A percentile compares a stretch with the other conserved stretches of the same genome.
Evolutionary conservation across 1,140 invertebrate species (phyloP).

Genomic region (Adoxophyes honmai): DNA sequence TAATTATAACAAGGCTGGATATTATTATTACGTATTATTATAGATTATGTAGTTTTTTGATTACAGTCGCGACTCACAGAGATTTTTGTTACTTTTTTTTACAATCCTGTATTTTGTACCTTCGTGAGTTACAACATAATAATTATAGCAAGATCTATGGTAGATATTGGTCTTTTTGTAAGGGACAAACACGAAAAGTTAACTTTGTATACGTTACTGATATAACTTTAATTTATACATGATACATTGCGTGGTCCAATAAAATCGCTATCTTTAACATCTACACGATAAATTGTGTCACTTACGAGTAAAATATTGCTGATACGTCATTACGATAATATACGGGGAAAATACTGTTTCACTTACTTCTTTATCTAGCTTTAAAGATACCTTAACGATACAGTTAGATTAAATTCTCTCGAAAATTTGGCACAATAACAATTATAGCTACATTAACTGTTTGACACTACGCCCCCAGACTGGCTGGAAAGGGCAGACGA

Average conservation of each 20-base stretch:
- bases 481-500: conserved; percentile 10
- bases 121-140: no score
- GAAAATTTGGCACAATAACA: conserved; percentile 62
- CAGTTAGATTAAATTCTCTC: conserved; percentile 55
- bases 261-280: conserved; percentile 17
- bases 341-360: conserved; percentile 31
- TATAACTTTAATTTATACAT: not conserved
- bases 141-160: no score
- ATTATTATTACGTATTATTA: no score
- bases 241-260: conserved; percentile 21
- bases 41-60: no score
- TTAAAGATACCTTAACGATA: conserved; percentile 30
- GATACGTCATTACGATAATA: conserved; percentile 27
- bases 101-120: no score
- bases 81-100: no score
- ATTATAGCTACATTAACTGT: conserved; percentile 30
- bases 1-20: no score
- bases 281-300: conserved; percentile 20
- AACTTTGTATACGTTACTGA: not conserved
- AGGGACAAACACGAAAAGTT: no score
- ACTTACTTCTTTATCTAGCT: conserved; percentile 22
- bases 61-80: no score
- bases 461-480: conserved; percentile 34
- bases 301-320: conserved; percentile 31
- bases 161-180: no score